Evolutionary conservation across 2,797 vertebrate species (phyloP).

Genomic region (Smutsia temminckii): DNA sequence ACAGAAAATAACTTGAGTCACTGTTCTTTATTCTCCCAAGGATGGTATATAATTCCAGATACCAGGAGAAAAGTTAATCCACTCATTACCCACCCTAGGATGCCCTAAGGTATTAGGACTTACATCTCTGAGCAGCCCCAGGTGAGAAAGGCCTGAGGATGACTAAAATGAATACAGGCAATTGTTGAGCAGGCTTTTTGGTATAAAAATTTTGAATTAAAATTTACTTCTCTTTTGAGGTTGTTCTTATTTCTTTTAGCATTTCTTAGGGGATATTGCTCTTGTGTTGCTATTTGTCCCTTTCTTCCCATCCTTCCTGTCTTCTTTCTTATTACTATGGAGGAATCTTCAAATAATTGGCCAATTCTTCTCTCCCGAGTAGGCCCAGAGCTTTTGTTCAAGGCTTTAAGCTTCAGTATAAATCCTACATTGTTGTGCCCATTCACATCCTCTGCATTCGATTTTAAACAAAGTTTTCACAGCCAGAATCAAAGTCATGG

Average conservation of each 20-base stretch:
- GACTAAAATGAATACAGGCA: neutral
- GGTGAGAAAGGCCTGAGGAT: neutral
- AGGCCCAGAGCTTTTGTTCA: neutral
- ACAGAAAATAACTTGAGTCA: neutral
- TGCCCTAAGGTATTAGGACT: neutral
- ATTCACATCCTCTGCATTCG: neutral
- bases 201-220: neutral
- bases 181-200: neutral
- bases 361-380: neutral
- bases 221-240: neutral
- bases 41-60: neutral
- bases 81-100: neutral
- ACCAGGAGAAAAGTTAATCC: neutral
- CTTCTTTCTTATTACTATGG: neutral
- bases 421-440: neutral
- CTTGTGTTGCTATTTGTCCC: neutral
- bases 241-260: neutral
- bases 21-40: neutral
- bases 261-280: neutral
- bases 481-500: slow-evolving; percentile 12
- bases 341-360: neutral
- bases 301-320: neutral
- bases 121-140: neutral
- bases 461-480: slow-evolving; percentile 28
- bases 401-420: neutral